Base-by-base conservation (phyloP, 2,113 vertebrate genomes). In the Brachionichthys hirsutus region DNA sequence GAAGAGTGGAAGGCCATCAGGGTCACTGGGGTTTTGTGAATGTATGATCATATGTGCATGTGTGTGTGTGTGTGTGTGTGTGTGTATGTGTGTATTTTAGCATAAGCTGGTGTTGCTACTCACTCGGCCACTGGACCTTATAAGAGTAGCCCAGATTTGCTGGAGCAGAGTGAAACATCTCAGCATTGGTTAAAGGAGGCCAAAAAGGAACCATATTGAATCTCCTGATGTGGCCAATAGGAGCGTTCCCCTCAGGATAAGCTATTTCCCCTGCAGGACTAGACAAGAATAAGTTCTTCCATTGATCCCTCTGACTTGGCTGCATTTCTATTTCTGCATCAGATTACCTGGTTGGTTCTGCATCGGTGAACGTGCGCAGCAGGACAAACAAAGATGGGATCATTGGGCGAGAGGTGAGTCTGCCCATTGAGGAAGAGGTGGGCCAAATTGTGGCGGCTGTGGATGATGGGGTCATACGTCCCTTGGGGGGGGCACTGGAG, bases 151-250 rank as follows among this genome's bases (percentile, higher is more conserved):
- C 96, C 51, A 98, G 77, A 63, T 93, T 95, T 62, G 94, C 92
- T 34, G 94, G 87, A 65, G 95, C 96, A 9, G 91, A 54, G 44
- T 95, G 90, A 86, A 98, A 99, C 95, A 99, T 98, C 85, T 98
- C 94, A 13, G 91, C 92, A 34, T 95, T 97, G 74, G 92, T 94
- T 51, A 99, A 74, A 6, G 96, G 97, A 63, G 96, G 96, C 97
- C 97, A 99, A 68, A 98, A 98, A 15, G 96, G 97, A 38, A 98
- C 96, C 95, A 99, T 97, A 75, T 97, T 98, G 76, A 94, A 98
- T 55, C 88, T 91, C 20, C 94, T 75, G 56, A 98, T 99, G 67
- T 99, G 97, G 67, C 96, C 97, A 69, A 98, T 96, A 1, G 96
- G 97, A 19, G 96, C 94, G 2, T 97, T 94, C 86, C 95, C 94